Evolutionary conservation across 2,797 vertebrate species (phyloP), one percentile per base, ranked within the genome.

Genomic region (Schizopygopsis malacanthus): DNA sequence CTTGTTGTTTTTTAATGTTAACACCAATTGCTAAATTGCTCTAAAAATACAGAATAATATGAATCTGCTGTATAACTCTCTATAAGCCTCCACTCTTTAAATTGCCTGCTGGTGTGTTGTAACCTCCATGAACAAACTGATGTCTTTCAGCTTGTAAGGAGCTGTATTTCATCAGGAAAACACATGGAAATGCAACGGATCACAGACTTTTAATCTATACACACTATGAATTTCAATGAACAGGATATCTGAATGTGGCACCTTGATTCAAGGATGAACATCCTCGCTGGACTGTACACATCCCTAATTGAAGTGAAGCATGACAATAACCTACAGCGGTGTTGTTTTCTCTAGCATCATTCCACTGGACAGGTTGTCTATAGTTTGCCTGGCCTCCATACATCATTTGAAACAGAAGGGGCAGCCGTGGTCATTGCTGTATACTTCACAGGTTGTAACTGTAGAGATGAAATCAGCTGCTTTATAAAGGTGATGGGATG

Each of bases 261-360:
- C 63, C 16, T 84, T 78, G 47, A 84, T 77, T 79, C 63, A 84
- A 78, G 61, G 72, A 79, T 61, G 52, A 71, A 43, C 39, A 69
- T 39, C 39, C 63, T 70, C 39, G 37, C 18, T 52, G 41, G 65
- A 79, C 50, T 79, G 12, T 70, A 45, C 13, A 12, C 63, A 56
- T 8, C 16, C 25, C 56, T 70, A 47, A 79, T 85, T 79, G 12
- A 59, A 77, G 45, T 54, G n/a, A 84, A 84, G 50, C 61, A 84
- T 78, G 65, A 70, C 37, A 59, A 84, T 59, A 84, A 79, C 75
- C 50, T 37, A 56, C 25, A 56, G 63, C 41, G 4, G 22, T 71
- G 65, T 45, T 45, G 37, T 37, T 71, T 79, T 56, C 39, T 85
- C 39, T 16, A 22, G 18, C 52, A 70, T 59, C 39, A 79, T 79